Evolutionary conservation across 2,888 invertebrate genomes (phyloP).

Genomic region (Amphipyra tragopoginis): DNA sequence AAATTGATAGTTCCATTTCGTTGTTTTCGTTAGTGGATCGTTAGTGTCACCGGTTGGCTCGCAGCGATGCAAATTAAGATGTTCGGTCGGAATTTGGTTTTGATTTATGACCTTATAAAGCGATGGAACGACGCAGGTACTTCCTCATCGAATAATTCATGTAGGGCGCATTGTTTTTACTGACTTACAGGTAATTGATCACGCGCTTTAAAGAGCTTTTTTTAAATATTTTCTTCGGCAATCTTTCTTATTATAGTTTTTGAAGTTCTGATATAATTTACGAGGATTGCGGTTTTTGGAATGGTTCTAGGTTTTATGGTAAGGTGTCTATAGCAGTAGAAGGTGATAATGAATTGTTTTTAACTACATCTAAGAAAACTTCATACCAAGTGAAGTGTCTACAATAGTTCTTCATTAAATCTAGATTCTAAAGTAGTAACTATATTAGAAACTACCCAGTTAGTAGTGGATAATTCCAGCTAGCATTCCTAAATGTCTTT

Average conservation of each 20-base stretch:
- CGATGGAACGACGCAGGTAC: conserved; percentile 62
- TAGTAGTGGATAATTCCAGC: neutral
- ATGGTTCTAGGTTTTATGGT: neutral
- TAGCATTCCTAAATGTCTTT: conserved; percentile 21
- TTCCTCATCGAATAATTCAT: conserved; percentile 64
- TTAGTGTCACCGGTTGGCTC: conserved; percentile 81
- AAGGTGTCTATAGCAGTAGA: too few species aligned
- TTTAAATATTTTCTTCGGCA: conserved; percentile 21
- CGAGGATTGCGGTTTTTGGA: neutral
- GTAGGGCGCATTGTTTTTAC: conserved; percentile 64
- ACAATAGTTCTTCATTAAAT: too few species aligned
- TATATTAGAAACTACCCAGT: too few species aligned
- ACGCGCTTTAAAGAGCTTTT: conserved; percentile 46
- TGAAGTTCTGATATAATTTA: conserved; percentile 23
- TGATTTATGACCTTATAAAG: conserved; percentile 82
- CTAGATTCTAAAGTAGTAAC: too few species aligned
- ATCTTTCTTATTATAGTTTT: conserved; percentile 28
- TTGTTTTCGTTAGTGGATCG: conserved; percentile 84
- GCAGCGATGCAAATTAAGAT: conserved; percentile 86
- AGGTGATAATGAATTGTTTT: too few species aligned
- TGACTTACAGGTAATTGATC: conserved; percentile 49
- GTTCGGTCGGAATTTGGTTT: conserved; percentile 78
- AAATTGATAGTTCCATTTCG: conserved; percentile 84
- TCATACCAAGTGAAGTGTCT: too few species aligned
- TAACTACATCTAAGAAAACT: too few species aligned